phyloP scores from a whole-genome alignment of 2,113 vertebrate genomes.

The Elephantulus edwardii region DNA sequence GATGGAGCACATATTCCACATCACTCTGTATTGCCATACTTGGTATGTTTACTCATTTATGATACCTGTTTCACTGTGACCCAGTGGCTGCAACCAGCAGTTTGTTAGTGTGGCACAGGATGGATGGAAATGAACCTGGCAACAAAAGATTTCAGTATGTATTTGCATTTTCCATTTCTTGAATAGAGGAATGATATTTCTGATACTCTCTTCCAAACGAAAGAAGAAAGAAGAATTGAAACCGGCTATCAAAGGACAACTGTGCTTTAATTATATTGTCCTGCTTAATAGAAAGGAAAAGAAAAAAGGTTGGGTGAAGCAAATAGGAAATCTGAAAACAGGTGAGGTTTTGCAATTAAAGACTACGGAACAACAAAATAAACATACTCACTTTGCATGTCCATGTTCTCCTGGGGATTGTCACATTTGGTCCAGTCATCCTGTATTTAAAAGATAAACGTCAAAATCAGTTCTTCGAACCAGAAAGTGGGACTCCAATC shows the following conservation, averaged over 20 bases:
- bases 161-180: not conserved
- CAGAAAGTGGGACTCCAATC: not conserved
- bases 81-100: too few species aligned
- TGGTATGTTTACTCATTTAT: not conserved
- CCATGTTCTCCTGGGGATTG: not conserved
- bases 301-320: not conserved
- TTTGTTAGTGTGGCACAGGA: too few species aligned
- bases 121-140: too few species aligned
- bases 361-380: not conserved
- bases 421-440: not conserved
- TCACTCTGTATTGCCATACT: not conserved
- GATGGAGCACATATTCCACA: not conserved
- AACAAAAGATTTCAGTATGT: not conserved
- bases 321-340: not conserved
- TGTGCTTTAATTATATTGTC: not conserved
- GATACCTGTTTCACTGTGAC: not conserved
- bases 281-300: not conserved
- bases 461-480: not conserved
- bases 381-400: not conserved
- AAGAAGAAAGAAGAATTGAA: not conserved
- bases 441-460: not conserved
- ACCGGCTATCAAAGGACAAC: not conserved
- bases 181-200: not conserved
- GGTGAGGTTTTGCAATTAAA: not conserved
- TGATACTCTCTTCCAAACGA: too few species aligned